A percentile compares a stretch with the other conserved stretches of the same genome.
Evolutionary conservation across 2,888 invertebrate genomes (phyloP).

Genomic region (Prosapia bicincta): DNA sequence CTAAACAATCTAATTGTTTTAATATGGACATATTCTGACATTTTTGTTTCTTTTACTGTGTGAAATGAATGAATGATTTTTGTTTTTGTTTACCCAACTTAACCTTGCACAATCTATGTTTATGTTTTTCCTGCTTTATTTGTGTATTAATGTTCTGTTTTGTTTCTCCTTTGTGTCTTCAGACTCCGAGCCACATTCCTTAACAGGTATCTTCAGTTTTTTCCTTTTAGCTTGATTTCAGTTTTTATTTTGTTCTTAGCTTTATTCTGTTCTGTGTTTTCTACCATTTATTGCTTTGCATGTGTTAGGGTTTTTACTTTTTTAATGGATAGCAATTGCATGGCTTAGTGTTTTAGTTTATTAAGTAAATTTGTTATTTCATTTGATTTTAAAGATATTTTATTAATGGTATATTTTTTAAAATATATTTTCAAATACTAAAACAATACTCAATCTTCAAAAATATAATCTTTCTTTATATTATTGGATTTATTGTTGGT

Average conservation of each 20-base stretch:
- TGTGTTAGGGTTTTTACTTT: neutral
- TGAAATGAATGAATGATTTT: slow-evolving; percentile 1
- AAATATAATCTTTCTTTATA: too few relatives aligned
- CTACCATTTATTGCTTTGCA: neutral
- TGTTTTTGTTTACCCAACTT: neutral
- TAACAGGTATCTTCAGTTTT: slow-evolving; percentile 31
- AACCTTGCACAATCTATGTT: slow-evolving; percentile 2
- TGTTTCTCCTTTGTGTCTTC: slow-evolving; percentile 33
- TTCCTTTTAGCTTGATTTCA: slow-evolving; percentile 3
- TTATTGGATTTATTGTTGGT: too few relatives aligned
- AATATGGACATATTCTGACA: neutral
- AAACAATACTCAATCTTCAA: too few relatives aligned
- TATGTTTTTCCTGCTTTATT: slow-evolving; percentile 21
- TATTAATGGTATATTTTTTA: too few relatives aligned
- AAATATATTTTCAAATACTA: too few relatives aligned
- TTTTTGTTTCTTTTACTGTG: neutral
- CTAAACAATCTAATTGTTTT: neutral
- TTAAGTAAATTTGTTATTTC: too few relatives aligned
- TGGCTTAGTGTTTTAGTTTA: neutral
- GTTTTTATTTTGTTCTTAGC: slow-evolving; percentile 1
- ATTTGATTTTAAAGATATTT: too few relatives aligned
- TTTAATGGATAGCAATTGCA: slow-evolving; percentile 2
- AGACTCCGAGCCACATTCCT: slow-evolving; percentile 34
- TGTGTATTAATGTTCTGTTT: slow-evolving; percentile 32
- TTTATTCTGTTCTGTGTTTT: slow-evolving; percentile 25